Percentiles rank a stretch among this genome's conserved stretches.
phyloP scores from a whole-genome alignment of 2,797 vertebrate species.

The Caiman crocodilus region DNA sequence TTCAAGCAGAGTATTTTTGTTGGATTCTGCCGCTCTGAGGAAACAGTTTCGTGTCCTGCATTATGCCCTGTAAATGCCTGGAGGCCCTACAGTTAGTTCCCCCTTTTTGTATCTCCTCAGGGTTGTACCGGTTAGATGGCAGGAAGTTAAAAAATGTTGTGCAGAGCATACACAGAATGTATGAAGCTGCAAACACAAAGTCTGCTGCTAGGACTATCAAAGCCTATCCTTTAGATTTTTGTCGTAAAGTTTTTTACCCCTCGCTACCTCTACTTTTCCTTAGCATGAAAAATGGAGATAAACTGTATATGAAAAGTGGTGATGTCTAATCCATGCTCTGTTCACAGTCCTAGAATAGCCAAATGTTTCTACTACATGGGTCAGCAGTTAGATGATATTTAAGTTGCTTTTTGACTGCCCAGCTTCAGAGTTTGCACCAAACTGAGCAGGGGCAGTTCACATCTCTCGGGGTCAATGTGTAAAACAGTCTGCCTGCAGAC shows the following conservation, averaged over 20 bases:
- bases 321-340: background rate
- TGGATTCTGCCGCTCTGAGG: background rate
- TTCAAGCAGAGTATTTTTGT: background rate
- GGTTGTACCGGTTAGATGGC: background rate
- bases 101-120: background rate
- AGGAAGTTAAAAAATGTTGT: background rate
- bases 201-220: background rate
- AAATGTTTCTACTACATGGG: background rate
- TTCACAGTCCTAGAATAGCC: background rate
- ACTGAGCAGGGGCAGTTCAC: background rate
- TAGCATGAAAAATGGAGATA: background rate
- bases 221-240: background rate
- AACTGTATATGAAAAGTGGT: background rate
- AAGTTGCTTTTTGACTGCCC: background rate
- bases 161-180: background rate
- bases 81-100: background rate
- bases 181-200: background rate
- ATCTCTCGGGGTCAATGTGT: background rate
- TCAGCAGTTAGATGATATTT: background rate
- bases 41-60: constrained; percentile 39
- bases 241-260: background rate
- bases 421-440: background rate
- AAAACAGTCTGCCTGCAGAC: background rate
- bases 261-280: background rate
- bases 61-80: constrained; percentile 15